phyloP scores from a whole-genome alignment of 2,797 vertebrate species.

The Argyrosomus regius region DNA sequence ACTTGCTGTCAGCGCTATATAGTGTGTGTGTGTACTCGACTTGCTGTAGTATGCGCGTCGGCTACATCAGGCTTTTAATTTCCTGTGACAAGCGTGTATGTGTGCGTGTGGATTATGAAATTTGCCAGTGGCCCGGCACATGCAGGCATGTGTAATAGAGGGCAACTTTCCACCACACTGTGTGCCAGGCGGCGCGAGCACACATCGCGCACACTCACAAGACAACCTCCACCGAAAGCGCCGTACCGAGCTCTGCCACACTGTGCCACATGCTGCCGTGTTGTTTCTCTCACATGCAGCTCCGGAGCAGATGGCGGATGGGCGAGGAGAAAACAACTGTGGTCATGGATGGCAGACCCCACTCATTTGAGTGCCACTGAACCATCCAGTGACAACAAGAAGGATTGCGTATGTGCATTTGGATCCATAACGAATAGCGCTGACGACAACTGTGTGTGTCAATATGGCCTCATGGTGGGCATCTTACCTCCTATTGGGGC shows the following conservation, averaged over 20 bases:
- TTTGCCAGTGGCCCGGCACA: slow-evolving; percentile 43
- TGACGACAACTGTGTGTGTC: slow-evolving; percentile 47
- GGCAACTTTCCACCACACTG: slow-evolving; percentile 65
- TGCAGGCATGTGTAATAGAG: slow-evolving; percentile 62
- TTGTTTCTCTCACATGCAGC: slow-evolving; percentile 65
- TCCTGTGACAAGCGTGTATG: slow-evolving; percentile 56
- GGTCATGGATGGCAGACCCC: slow-evolving; percentile 65
- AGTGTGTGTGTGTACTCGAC: background rate
- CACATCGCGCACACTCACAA: slow-evolving; percentile 40
- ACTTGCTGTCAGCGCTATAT: slow-evolving; percentile 21
- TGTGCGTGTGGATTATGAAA: slow-evolving; percentile 41
- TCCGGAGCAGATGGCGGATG: slow-evolving; percentile 79
- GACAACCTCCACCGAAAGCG: slow-evolving; percentile 42
- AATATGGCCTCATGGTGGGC: slow-evolving; percentile 37
- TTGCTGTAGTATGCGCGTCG: slow-evolving; percentile 29
- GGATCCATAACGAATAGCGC: slow-evolving; percentile 19
- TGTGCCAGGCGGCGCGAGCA: slow-evolving; percentile 52
- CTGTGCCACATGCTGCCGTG: slow-evolving; percentile 69
- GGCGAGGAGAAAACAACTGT: slow-evolving; percentile 63
- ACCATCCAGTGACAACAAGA: slow-evolving; percentile 45
- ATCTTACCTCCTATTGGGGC: slow-evolving; percentile 50
- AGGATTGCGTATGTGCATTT: slow-evolving; percentile 29
- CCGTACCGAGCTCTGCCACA: slow-evolving; percentile 36
- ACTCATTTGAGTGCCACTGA: slow-evolving; percentile 46
- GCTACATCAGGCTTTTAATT: slow-evolving; percentile 67